Percentiles rank a stretch among this genome's conserved stretches.
phyloP scores from a whole-genome alignment of 2,888 invertebrate species.

The Epinotia bilunana region DNA sequence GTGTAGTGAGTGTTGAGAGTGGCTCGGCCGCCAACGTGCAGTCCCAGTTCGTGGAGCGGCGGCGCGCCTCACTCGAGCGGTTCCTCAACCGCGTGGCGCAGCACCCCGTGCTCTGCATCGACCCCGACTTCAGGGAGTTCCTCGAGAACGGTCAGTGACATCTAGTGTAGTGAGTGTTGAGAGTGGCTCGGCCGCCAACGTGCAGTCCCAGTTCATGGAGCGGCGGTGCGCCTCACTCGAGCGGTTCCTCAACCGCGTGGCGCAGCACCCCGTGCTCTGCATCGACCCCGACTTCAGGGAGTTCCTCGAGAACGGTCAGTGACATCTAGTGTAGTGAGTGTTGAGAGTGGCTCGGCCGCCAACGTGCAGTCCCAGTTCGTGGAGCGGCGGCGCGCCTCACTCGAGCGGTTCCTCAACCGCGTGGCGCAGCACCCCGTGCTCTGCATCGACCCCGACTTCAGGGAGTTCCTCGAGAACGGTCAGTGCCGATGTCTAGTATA shows the following conservation, averaged over 20 bases:
- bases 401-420: constrained; percentile 96
- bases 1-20: too few relatives aligned
- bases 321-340: not conserved
- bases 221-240: constrained; percentile 95
- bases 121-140: too few relatives aligned
- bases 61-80: too few relatives aligned
- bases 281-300: constrained; percentile 98
- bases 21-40: too few relatives aligned
- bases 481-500: too few relatives aligned
- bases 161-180: too few relatives aligned
- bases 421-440: constrained; percentile 95
- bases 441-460: constrained; percentile 96
- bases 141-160: too few relatives aligned
- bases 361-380: constrained; percentile 90
- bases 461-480: constrained; percentile 94
- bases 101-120: too few relatives aligned
- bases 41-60: too few relatives aligned
- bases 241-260: constrained; percentile 94
- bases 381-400: constrained; percentile 93
- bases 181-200: constrained; percentile 62
- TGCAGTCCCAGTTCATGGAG: constrained; percentile 93
- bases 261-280: constrained; percentile 93
- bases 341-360: constrained; percentile 44
- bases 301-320: constrained; percentile 95
- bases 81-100: too few relatives aligned